Percentiles rank a stretch among this genome's conserved stretches.
Conservation (phyloP, 2,888 invertebrate genomes). For the Cephus spinipes region DNA sequence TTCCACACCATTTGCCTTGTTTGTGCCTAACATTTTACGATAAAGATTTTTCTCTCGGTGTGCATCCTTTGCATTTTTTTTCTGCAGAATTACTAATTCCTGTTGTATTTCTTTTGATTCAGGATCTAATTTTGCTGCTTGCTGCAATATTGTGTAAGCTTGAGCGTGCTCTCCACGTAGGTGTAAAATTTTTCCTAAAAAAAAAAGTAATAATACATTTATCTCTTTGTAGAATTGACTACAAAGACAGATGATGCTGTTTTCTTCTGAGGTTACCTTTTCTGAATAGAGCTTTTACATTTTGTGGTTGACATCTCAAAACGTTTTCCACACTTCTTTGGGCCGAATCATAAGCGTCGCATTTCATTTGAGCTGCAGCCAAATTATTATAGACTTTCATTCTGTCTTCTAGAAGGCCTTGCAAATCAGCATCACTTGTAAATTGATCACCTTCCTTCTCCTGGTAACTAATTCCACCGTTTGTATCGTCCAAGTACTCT, state of each 20-base stretch:
- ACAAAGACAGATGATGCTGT: not conserved
- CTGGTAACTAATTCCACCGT: slow-evolving; percentile 74
- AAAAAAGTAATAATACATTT: slow-evolving; percentile 18
- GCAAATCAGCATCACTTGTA: slow-evolving; percentile 72
- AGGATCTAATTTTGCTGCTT: slow-evolving; percentile 75
- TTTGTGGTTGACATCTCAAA: slow-evolving; percentile 84
- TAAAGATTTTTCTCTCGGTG: slow-evolving; percentile 75
- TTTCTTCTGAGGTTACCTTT: slow-evolving; percentile 75
- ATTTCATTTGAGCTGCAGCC: slow-evolving; percentile 92
- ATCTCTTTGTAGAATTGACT: slow-evolving; percentile 4
- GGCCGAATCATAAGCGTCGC: slow-evolving; percentile 87
- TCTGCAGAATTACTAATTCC: slow-evolving; percentile 71
- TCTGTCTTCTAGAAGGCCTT: slow-evolving; percentile 80
- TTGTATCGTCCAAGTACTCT: slow-evolving; percentile 82
- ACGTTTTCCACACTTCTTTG: slow-evolving; percentile 86
- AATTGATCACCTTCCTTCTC: slow-evolving; percentile 68
- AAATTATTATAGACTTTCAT: slow-evolving; percentile 91
- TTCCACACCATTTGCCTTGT: slow-evolving; percentile 25
- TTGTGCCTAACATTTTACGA: slow-evolving; percentile 74
- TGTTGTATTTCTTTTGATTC: slow-evolving; percentile 72
- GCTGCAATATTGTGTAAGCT: slow-evolving; percentile 76
- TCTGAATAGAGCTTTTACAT: slow-evolving; percentile 91
- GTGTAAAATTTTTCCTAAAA: slow-evolving; percentile 72
- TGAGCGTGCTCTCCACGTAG: slow-evolving; percentile 77
- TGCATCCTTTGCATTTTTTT: slow-evolving; percentile 71